Conservation (phyloP, 2,888 invertebrate genomes). For the Cataglyphis albicans region DNA sequence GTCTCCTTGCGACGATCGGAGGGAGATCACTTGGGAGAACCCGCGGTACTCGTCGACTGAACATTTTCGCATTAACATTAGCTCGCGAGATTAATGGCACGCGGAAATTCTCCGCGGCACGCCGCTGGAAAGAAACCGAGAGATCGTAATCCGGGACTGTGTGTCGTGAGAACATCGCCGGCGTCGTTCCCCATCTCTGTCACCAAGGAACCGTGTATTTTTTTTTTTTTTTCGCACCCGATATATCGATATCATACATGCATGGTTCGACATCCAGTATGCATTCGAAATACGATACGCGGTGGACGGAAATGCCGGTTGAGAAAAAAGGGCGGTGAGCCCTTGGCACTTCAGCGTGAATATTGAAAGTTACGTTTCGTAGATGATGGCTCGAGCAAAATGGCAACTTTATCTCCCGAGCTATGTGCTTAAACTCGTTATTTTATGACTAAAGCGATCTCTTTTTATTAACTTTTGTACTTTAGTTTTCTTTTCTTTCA, state of each 20-base stretch:
- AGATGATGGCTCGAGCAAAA: slow-evolving; percentile 42
- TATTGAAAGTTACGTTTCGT: slow-evolving; percentile 56
- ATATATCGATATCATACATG: slow-evolving; percentile 62
- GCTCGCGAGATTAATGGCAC: slow-evolving; percentile 55
- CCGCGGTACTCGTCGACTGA: slow-evolving; percentile 21
- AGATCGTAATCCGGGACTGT: slow-evolving; percentile 62
- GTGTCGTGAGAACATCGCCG: slow-evolving; percentile 69
- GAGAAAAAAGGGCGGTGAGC: slow-evolving; percentile 32
- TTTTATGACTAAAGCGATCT: not conserved
- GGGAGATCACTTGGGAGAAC: slow-evolving; percentile 5
- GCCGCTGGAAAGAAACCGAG: slow-evolving; percentile 58
- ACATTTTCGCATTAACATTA: slow-evolving; percentile 52
- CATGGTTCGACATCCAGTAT: slow-evolving; percentile 66
- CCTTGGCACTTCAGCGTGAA: slow-evolving; percentile 60
- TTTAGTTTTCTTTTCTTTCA: not conserved
- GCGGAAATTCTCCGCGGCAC: slow-evolving; percentile 19
- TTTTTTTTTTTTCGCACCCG: slow-evolving; percentile 51
- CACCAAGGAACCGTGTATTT: slow-evolving; percentile 70
- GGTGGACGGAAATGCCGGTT: slow-evolving; percentile 57
- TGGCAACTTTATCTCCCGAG: not conserved
- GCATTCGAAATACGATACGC: slow-evolving; percentile 68
- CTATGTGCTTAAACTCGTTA: slow-evolving; percentile 5
- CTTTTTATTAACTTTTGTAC: not conserved
- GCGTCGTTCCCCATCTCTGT: slow-evolving; percentile 66
- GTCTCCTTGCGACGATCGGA: slow-evolving; percentile 23